phyloP scores from a whole-genome alignment of 2,888 invertebrate species.

The Pyrgus malvae region DNA sequence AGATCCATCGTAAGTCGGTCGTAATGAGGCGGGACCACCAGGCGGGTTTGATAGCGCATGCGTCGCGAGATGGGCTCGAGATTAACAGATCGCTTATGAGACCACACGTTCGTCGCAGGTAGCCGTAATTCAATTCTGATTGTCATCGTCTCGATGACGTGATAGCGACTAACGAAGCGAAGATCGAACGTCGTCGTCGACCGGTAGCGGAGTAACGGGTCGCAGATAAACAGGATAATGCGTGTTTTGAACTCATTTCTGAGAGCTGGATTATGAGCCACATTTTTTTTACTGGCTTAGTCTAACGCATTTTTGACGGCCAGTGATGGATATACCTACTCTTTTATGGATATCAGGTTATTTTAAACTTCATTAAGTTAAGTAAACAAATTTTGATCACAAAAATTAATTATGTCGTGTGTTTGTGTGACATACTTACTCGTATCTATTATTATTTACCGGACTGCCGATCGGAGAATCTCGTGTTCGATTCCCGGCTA shows the following conservation, averaged over 20 bases:
- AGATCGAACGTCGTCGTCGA: conserved; percentile 53
- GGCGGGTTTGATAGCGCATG: conserved; percentile 66
- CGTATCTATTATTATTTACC: too few species aligned
- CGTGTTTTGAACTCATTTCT: conserved; percentile 5
- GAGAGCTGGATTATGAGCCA: too few species aligned
- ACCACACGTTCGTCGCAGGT: conserved; percentile 79
- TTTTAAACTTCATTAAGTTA: too few species aligned
- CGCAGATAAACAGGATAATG: conserved; percentile 13
- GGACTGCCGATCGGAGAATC: too few species aligned
- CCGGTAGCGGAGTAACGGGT: conserved; percentile 67
- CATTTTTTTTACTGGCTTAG: too few species aligned
- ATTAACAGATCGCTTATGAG: conserved; percentile 71
- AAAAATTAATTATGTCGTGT: too few species aligned
- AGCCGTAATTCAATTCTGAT: conserved; percentile 80
- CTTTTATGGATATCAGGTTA: too few species aligned
- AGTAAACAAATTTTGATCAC: too few species aligned
- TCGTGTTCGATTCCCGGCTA: too few species aligned
- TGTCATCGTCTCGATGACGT: conserved; percentile 78
- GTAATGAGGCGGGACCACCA: conserved; percentile 79
- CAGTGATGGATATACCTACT: too few species aligned
- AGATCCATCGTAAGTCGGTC: conserved; percentile 53
- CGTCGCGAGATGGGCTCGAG: conserved; percentile 71
- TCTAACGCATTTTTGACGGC: too few species aligned
- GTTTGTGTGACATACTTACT: too few species aligned
- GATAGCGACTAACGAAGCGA: conserved; percentile 77